Base-by-base conservation (phyloP, 1,140 invertebrate species). In the Cardiocondyla obscurior region DNA sequence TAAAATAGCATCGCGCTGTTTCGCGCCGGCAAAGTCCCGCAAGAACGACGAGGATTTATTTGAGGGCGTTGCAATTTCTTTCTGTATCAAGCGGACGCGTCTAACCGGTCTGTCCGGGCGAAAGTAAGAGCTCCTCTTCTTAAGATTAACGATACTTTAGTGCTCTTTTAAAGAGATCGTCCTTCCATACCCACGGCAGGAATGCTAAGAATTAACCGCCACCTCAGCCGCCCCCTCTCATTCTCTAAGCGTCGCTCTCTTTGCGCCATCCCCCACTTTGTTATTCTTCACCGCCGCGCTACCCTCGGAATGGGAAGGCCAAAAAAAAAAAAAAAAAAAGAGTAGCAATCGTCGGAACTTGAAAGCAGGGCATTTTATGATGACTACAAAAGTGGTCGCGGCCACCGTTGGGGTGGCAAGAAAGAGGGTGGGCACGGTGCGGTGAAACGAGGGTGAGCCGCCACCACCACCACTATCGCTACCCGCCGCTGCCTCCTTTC, bases 141-240 rank as follows among this genome's bases (percentile, higher is more conserved):
- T 85, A 93, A 94, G 93, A 94, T 94, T 93, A 94, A 94, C 92
- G 92, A 93, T 93, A 93, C 93, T 94, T 93, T 91, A 91, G 89
- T 90, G 81, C 89, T 92, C 90, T 93, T 93, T 93, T 93, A 94
- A 92, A 92, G 92, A 93, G 90, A 69, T 86, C 84, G 83, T 83
- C 85, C 86, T 62, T 51, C 82, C 82, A 81, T 67, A 73, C 67
- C 85, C 83, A 76, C 77, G 57, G 12, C 79, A 74, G 77, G 70
- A 88, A 84, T 74, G 60, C 85, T 88, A 76, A 19, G 85, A 70
- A 88, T 87, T 87, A 88, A 88, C 86, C 86, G 83, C 72, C 69
- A 83, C 62, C 79, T 86, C 51, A 36, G 19, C 14, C n/a, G 42
- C 73, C 46, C 64, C 49, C 42, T 58, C 81, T 70, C 55, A 53